These are phyloP conservation scores for Nyctalus aviator DNA, from an alignment of 2,797 vertebrate genomes.

Conservation along the genomic window DNA sequence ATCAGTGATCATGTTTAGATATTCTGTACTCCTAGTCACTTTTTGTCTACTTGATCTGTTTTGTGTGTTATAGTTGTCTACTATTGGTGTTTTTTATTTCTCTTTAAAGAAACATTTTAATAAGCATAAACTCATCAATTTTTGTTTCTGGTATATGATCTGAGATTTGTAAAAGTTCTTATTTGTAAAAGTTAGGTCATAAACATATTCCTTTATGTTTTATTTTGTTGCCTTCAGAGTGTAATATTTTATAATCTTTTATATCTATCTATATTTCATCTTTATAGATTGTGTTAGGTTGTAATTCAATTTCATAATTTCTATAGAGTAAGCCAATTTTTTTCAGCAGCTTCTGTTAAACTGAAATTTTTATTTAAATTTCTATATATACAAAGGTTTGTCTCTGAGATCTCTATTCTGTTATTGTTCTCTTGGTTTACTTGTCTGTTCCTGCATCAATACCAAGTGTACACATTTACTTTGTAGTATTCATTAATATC, in stretches of 20 bases:
- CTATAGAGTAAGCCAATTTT: not conserved
- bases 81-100: not conserved
- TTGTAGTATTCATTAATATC: not conserved
- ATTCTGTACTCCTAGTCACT: not conserved
- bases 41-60: not conserved
- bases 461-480: not conserved
- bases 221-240: not conserved
- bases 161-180: not conserved
- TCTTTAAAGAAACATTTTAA: not conserved
- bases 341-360: not conserved
- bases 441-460: not conserved
- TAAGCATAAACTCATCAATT: not conserved
- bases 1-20: not conserved
- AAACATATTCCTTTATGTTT: conserved; percentile 3
- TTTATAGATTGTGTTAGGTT: not conserved
- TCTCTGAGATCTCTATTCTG: not conserved
- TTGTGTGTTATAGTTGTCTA: not conserved
- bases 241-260: not conserved
- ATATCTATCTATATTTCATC: not conserved
- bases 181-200: too few relatives aligned
- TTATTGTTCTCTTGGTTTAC: not conserved
- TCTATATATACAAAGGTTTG: not conserved
- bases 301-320: not conserved
- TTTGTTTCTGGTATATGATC: not conserved
- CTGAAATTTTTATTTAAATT: not conserved